Conservation (phyloP, 2,113 vertebrate species). For the Laticauda laticaudata region DNA sequence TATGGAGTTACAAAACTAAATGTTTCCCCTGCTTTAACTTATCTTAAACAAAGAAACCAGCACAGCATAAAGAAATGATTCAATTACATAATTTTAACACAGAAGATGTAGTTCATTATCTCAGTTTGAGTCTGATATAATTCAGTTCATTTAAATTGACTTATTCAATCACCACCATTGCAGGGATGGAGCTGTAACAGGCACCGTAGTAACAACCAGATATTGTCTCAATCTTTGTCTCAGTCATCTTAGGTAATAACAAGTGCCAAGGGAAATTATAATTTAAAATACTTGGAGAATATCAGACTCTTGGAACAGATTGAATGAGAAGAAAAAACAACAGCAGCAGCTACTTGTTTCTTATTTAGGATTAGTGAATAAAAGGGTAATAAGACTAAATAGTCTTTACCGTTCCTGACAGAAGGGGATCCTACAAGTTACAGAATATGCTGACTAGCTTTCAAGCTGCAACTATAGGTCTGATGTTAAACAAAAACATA, state of each 20-base stretch:
- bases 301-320: not conserved
- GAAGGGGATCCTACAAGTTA: not conserved
- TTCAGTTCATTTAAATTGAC: no score
- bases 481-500: not conserved
- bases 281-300: not conserved
- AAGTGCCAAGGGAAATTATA: not conserved
- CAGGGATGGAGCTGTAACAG: not conserved
- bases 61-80: not conserved
- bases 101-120: not conserved
- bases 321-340: not conserved
- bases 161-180: not conserved
- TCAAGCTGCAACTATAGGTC: not conserved
- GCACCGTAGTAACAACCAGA: not conserved
- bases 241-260: not conserved
- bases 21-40: not conserved
- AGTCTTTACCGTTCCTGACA: not conserved
- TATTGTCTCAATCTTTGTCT: not conserved
- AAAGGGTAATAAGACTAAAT: not conserved
- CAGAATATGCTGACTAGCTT: not conserved
- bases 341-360: not conserved
- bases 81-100: no score
- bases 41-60: not conserved
- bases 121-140: no score
- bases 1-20: not conserved
- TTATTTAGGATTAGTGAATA: not conserved